phyloP scores from a whole-genome alignment of 1,140 invertebrate species.

The Manduca sexta region DNA sequence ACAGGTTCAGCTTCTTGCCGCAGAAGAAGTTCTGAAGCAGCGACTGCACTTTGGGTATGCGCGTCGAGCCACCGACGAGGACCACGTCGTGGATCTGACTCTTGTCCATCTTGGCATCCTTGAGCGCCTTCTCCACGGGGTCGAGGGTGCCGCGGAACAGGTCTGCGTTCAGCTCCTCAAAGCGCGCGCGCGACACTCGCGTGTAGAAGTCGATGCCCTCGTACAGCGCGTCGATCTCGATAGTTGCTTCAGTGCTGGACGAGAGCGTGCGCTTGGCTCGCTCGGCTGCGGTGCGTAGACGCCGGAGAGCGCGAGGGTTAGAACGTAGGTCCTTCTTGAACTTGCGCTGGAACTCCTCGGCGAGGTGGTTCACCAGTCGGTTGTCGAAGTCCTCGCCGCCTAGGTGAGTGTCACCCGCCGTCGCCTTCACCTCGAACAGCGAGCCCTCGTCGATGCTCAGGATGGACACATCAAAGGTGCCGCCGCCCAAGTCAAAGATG shows the following conservation, averaged over 20 bases:
- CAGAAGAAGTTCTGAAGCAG: constrained; percentile 70
- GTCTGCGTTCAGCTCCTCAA: constrained; percentile 71
- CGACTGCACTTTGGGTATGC: constrained; percentile 74
- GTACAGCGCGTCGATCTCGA: constrained; percentile 71
- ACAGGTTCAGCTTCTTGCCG: constrained; percentile 71
- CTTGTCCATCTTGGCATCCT: constrained; percentile 81
- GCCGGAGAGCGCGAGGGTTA: constrained; percentile 70
- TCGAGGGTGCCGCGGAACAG: constrained; percentile 72
- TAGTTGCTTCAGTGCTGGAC: constrained; percentile 68
- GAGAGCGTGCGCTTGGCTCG: constrained; percentile 71
- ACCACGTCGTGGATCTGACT: constrained; percentile 79
- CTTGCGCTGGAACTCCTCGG: constrained; percentile 70
- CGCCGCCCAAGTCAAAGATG: constrained; percentile 75
- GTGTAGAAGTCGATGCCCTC: constrained; percentile 72
- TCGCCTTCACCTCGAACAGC: constrained; percentile 80
- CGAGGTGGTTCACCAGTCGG: constrained; percentile 80
- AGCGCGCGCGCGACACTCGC: constrained; percentile 60
- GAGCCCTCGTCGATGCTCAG: constrained; percentile 81
- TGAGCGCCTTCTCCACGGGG: constrained; percentile 76
- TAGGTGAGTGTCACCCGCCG: constrained; percentile 75
- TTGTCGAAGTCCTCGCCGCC: constrained; percentile 87
- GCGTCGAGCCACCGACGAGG: constrained; percentile 81
- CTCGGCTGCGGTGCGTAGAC: constrained; percentile 78
- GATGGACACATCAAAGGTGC: constrained; percentile 81
- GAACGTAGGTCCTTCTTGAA: constrained; percentile 66